These are phyloP conservation scores for Caenorhabditis sinica DNA, from an alignment of 2,888 invertebrate genomes.

Conservation along the genomic window DNA sequence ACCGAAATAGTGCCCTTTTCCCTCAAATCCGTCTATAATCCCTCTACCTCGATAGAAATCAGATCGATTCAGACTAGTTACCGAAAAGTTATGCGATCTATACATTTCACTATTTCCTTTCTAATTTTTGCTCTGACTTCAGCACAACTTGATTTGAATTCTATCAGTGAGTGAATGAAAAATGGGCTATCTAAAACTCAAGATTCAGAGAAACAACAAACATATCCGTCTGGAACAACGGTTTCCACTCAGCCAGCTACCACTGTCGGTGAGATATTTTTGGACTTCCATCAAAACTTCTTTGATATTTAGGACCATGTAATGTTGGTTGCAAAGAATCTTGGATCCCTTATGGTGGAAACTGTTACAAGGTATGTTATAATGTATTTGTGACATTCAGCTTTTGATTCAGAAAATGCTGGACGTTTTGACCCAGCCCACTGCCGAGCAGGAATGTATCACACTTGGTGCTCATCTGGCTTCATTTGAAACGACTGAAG, in stretches of 20 bases:
- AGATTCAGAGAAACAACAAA: conserved; percentile 39
- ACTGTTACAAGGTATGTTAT: conserved; percentile 44
- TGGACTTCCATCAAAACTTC: neutral
- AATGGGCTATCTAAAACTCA: neutral
- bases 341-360: conserved; percentile 48
- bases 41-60: too few relatives aligned
- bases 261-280: conserved; percentile 17
- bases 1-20: too few relatives aligned
- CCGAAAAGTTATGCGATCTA: neutral
- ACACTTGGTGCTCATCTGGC: conserved; percentile 42
- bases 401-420: conserved; percentile 39
- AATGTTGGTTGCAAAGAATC: conserved; percentile 52
- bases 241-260: neutral
- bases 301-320: conserved; percentile 21
- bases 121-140: neutral
- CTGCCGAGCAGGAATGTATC: conserved; percentile 42
- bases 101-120: neutral
- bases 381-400: neutral
- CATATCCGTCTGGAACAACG: conserved; percentile 32
- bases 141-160: conserved; percentile 33
- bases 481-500: conserved; percentile 35
- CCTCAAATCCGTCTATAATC: too few relatives aligned
- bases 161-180: conserved; percentile 27
- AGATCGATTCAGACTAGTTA: neutral
- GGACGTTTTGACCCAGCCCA: conserved; percentile 22